Percentiles rank a stretch among this genome's conserved stretches.
phyloP scores from a whole-genome alignment of 2,113 vertebrate species.

The Lepus americanus region DNA sequence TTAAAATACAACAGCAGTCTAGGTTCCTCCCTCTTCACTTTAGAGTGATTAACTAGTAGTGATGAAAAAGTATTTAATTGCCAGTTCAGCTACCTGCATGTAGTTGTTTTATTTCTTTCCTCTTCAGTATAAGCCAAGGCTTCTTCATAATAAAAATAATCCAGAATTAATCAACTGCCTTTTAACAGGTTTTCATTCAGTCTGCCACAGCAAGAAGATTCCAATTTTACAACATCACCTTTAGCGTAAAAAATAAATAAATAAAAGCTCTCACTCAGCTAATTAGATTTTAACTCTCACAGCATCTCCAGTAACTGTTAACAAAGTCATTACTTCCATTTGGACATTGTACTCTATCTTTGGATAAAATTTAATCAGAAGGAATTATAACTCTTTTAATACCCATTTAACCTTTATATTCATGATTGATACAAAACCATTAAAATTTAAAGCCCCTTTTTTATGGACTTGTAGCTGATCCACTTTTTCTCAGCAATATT shows the following conservation, averaged over 20 bases:
- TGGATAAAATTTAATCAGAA: constrained; percentile 87
- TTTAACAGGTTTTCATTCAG: constrained; percentile 81
- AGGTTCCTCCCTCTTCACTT: constrained; percentile 63
- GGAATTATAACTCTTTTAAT: constrained; percentile 86
- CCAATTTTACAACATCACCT: constrained; percentile 83
- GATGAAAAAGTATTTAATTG: constrained; percentile 78
- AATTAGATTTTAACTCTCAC: constrained; percentile 79
- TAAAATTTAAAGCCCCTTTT: constrained; percentile 85
- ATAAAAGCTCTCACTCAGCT: constrained; percentile 61
- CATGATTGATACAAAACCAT: constrained; percentile 78
- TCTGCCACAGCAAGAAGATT: constrained; percentile 78
- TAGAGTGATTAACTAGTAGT: constrained; percentile 77
- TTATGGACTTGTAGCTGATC: constrained; percentile 80
- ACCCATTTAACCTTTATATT: constrained; percentile 87
- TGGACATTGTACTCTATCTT: constrained; percentile 83
- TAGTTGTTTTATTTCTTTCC: constrained; percentile 65
- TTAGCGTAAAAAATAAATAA: constrained; percentile 66
- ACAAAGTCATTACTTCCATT: constrained; percentile 84
- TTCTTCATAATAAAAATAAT: constrained; percentile 76
- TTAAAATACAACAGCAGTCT: constrained; percentile 69
- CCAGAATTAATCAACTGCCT: constrained; percentile 80
- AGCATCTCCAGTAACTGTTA: constrained; percentile 77
- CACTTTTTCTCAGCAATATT: constrained; percentile 63
- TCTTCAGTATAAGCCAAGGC: constrained; percentile 56
- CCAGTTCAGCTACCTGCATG: constrained; percentile 55